A percentile compares a stretch with the other conserved stretches of the same genome.
These are phyloP conservation scores for Drosophila sordidapex DNA, from an alignment of 2,888 invertebrate species.

Conservation along the genomic window DNA sequence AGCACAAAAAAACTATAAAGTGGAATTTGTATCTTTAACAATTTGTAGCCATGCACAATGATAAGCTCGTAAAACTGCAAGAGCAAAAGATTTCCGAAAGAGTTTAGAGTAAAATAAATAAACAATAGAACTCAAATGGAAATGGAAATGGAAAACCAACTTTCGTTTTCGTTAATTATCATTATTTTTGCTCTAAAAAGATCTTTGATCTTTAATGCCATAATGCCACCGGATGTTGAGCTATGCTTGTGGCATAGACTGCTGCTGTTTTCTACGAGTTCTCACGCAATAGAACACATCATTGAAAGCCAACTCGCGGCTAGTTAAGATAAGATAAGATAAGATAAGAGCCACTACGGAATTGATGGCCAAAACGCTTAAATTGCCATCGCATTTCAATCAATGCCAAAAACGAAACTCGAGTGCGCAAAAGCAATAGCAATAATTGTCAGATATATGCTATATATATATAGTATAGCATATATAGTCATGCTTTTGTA, in stretches of 20 bases:
- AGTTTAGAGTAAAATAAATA: not conserved
- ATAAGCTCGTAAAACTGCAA: slow-evolving; percentile 52
- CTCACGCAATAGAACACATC: slow-evolving; percentile 37
- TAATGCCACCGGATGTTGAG: slow-evolving; percentile 33
- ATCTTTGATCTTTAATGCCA: slow-evolving; percentile 20
- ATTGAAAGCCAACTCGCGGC: slow-evolving; percentile 31
- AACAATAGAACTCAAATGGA: slow-evolving; percentile 30
- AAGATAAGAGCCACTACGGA: not conserved
- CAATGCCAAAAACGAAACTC: slow-evolving; percentile 5
- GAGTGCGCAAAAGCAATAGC: slow-evolving; percentile 9
- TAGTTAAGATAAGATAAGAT: slow-evolving; percentile 43
- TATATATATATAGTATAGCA: no score
- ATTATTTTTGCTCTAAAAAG: slow-evolving; percentile 1
- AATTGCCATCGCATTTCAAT: slow-evolving; percentile 23
- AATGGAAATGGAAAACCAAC: slow-evolving; percentile 30
- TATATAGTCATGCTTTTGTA: not conserved
- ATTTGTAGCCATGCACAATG: slow-evolving; percentile 16
- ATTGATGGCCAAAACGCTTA: slow-evolving; percentile 1
- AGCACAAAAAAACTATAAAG: slow-evolving; percentile 18
- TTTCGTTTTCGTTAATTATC: slow-evolving; percentile 28
- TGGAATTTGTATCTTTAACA: not conserved
- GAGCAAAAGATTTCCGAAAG: not conserved
- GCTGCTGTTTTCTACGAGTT: not conserved
- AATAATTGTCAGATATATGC: not conserved
- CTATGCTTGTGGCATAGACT: slow-evolving; percentile 1